A percentile compares a stretch with the other conserved stretches of the same genome.
Evolutionary conservation across 2,113 vertebrate species (phyloP).

Genomic region (Procavia capensis): DNA sequence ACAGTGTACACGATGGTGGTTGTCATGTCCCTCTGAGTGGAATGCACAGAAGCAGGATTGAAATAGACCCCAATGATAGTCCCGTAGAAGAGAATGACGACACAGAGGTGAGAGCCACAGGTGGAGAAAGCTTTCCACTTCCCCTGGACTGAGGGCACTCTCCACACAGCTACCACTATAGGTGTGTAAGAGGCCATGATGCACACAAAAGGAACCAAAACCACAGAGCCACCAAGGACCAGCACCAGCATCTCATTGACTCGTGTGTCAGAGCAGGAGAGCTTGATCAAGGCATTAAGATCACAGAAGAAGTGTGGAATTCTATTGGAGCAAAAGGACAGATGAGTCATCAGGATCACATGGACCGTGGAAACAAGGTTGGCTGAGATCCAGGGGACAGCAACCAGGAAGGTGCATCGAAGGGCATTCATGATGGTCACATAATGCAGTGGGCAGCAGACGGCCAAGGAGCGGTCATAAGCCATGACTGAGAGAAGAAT

Average conservation of each 20-base stretch:
- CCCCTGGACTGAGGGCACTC: conserved; percentile 43
- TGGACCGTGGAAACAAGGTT: conserved; percentile 49
- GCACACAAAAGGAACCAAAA: conserved; percentile 38
- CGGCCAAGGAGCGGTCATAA: conserved; percentile 44
- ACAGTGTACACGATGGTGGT: conserved; percentile 31
- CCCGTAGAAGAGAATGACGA: conserved; percentile 36
- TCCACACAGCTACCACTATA: conserved; percentile 14
- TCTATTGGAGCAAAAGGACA: conserved; percentile 63
- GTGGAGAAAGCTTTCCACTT: conserved; percentile 66
- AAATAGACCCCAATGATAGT: conserved; percentile 60
- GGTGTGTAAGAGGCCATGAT: conserved; percentile 54
- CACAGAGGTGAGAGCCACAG: conserved; percentile 62
- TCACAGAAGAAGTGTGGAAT: conserved; percentile 73
- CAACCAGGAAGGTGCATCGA: not conserved
- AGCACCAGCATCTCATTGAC: conserved; percentile 46
- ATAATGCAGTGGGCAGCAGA: conserved; percentile 19
- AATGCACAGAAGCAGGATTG: conserved; percentile 11
- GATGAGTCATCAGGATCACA: not conserved
- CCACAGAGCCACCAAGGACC: not conserved
- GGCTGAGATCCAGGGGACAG: conserved; percentile 38
- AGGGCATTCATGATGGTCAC: not conserved
- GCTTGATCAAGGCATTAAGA: conserved; percentile 53
- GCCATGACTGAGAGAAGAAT: conserved; percentile 52
- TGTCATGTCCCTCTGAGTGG: not conserved
- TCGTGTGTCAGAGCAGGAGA: conserved; percentile 60